Evolutionary conservation across 2,888 invertebrate genomes (phyloP).

Genomic region (Drosophila emarginata): DNA sequence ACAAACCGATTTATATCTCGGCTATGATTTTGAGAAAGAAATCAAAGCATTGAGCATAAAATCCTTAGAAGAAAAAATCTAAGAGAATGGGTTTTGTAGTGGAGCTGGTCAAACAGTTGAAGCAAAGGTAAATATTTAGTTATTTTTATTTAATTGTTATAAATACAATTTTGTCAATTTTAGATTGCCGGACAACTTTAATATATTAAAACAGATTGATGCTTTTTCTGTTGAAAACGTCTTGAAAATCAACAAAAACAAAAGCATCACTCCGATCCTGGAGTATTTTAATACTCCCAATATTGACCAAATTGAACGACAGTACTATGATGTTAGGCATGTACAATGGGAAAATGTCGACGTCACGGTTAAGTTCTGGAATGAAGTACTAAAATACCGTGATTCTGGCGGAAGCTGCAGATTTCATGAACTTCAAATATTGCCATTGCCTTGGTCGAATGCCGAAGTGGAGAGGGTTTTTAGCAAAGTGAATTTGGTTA

Average conservation of each 20-base stretch:
- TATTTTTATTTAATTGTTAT: not conserved
- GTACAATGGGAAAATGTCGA: constrained; percentile 15
- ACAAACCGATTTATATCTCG: too few species aligned
- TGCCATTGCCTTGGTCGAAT: constrained; percentile 13
- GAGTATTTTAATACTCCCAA: not conserved
- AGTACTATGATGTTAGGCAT: not conserved
- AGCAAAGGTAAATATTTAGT: constrained; percentile 6
- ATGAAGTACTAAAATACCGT: constrained; percentile 3
- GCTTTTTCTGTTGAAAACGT: too few species aligned
- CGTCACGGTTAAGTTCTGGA: constrained; percentile 11
- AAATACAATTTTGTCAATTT: too few species aligned
- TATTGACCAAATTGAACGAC: not conserved
- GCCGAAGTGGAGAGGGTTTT: constrained; percentile 12
- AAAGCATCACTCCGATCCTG: too few species aligned
- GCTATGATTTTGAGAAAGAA: too few species aligned
- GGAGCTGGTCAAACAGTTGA: constrained; percentile 8
- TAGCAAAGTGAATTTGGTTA: constrained; percentile 12
- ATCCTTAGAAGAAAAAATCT: too few species aligned
- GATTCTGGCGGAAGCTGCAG: constrained; percentile 18
- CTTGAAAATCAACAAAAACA: too few species aligned
- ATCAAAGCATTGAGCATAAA: too few species aligned
- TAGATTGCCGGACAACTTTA: too few species aligned
- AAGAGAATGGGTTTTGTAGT: constrained; percentile 2
- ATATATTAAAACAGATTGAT: too few species aligned
- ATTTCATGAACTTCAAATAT: constrained; percentile 10